phyloP scores from a whole-genome alignment of 2,888 invertebrate species.

The Apodemia zela region DNA sequence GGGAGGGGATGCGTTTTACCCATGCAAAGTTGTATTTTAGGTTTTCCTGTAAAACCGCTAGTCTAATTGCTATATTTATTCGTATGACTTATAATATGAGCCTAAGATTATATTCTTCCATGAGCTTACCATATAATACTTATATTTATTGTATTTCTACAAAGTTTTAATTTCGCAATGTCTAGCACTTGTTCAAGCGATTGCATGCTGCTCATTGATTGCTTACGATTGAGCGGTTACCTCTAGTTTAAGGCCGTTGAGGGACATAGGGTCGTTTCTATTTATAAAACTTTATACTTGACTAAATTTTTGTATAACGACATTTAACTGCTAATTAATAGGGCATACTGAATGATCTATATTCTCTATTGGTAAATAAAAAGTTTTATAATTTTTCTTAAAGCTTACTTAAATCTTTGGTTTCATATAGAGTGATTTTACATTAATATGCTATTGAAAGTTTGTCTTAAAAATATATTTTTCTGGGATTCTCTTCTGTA shows the following conservation, averaged over 20 bases:
- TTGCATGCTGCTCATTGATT: conserved; percentile 62
- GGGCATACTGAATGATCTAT: conserved; percentile 9
- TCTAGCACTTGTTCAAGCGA: conserved; percentile 42
- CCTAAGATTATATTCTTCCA: not conserved
- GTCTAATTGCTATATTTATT: not conserved
- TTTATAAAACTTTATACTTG: conserved; percentile 49
- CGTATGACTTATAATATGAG: not conserved
- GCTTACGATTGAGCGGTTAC: conserved; percentile 64
- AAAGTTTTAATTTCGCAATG: conserved; percentile 30
- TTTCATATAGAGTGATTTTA: no score
- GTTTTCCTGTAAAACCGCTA: conserved; percentile 37
- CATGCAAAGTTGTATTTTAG: conserved; percentile 72
- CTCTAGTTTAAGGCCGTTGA: conserved; percentile 53
- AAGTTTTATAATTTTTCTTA: not conserved
- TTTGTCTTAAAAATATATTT: no score
- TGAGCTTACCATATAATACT: not conserved
- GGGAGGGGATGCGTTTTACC: conserved; percentile 78
- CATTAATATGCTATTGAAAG: no score
- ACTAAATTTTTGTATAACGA: conserved; percentile 33
- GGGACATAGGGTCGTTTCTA: conserved; percentile 50
- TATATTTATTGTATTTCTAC: not conserved
- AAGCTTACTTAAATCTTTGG: not conserved
- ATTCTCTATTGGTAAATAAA: not conserved
- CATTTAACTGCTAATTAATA: conserved; percentile 33
- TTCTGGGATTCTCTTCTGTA: no score